Evolutionary conservation across 2,888 invertebrate genomes (phyloP).

Genomic region (Nemoura dubitans): DNA sequence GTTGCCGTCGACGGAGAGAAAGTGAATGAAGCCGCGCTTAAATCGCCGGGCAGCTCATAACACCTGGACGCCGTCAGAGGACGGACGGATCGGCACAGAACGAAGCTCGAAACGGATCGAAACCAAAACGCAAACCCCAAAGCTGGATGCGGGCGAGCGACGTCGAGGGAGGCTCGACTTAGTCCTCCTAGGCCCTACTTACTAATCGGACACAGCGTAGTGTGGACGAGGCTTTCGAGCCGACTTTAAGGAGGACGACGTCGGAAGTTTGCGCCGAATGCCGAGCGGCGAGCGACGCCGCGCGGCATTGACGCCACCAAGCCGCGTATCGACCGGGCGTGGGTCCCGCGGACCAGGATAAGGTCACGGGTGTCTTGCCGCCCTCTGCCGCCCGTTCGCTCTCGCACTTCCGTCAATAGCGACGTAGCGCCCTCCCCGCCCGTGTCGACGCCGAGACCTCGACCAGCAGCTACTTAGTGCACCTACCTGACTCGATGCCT

Average conservation of each 20-base stretch:
- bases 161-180: background rate
- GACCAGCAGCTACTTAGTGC: slow-evolving; percentile 21
- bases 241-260: background rate
- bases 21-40: background rate
- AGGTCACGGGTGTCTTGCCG: slow-evolving; percentile 14
- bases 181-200: background rate
- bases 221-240: background rate
- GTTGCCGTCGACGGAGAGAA: background rate
- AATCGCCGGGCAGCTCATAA: background rate
- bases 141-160: background rate
- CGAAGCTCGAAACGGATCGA: background rate
- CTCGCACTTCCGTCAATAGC: slow-evolving; percentile 25
- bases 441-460: background rate
- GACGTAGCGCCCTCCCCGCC: background rate
- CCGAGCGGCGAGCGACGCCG: background rate
- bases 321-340: background rate
- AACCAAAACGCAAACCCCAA: no score
- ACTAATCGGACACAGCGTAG: background rate
- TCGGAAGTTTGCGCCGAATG: background rate
- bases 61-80: background rate
- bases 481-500: slow-evolving; percentile 14
- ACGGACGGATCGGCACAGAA: background rate
- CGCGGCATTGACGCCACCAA: background rate
- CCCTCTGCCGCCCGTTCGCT: no score
- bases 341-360: background rate